Evolutionary conservation across 2,888 invertebrate species (phyloP).

Genomic region (Campoplex capitator): DNA sequence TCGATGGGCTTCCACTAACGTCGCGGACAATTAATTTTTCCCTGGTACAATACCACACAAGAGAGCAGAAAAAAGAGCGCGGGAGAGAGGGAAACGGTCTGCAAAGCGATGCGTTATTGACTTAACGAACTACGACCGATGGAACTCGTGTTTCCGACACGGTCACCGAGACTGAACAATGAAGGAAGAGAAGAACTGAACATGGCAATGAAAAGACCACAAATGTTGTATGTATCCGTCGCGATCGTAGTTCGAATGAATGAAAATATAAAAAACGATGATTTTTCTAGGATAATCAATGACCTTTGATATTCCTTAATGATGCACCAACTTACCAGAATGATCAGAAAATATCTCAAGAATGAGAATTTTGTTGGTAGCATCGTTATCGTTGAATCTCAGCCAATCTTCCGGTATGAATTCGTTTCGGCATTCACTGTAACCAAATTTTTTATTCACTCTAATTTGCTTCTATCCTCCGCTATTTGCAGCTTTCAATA

Average conservation of each 20-base stretch:
- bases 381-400: conserved; percentile 32
- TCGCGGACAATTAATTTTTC: conserved; percentile 66
- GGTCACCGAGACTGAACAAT: conserved; percentile 47
- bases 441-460: conserved; percentile 29
- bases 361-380: conserved; percentile 16
- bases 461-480: conserved; percentile 1
- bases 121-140: conserved; percentile 62
- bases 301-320: not conserved
- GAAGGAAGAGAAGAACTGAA: conserved; percentile 3
- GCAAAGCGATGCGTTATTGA: conserved; percentile 24
- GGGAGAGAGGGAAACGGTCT: conserved; percentile 23
- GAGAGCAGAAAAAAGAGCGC: conserved; percentile 19
- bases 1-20: conserved; percentile 45
- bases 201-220: conserved; percentile 23
- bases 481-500: not conserved
- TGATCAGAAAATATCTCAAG: conserved; percentile 47
- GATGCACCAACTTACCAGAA: conserved; percentile 62
- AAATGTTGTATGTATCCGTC: conserved; percentile 16
- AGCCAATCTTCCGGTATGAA: conserved; percentile 27
- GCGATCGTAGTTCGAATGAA: conserved; percentile 6
- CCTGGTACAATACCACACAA: conserved; percentile 14
- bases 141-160: conserved; percentile 60
- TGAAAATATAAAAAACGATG: conserved; percentile 1
- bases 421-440: conserved; percentile 41
- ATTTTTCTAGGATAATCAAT: not conserved